Percentiles rank a stretch among this genome's conserved stretches.
phyloP scores from a whole-genome alignment of 2,113 vertebrate genomes.

The Cryptomyrus ogoouensis region DNA sequence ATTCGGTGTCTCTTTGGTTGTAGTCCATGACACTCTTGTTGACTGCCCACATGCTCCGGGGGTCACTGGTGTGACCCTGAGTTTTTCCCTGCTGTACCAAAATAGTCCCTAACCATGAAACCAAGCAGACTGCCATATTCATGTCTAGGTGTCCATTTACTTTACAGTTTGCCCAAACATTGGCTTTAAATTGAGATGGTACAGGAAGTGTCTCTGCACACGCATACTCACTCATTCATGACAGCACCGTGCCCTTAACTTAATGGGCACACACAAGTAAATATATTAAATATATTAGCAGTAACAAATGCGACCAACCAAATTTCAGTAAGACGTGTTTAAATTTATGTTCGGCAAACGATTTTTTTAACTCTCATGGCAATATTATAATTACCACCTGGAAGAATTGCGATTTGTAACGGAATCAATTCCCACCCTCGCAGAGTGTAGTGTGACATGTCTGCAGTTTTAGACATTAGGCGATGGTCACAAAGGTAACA shows the following conservation, averaged over 20 bases:
- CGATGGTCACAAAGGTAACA: background rate
- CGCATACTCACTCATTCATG: background rate
- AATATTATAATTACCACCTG: background rate
- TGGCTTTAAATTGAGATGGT: background rate
- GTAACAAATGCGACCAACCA: background rate
- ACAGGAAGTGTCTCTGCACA: background rate
- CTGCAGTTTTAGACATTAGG: background rate
- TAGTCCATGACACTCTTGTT: background rate
- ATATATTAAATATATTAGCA: background rate
- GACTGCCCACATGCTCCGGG: background rate
- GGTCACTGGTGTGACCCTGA: background rate
- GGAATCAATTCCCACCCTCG: background rate
- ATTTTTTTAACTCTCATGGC: background rate
- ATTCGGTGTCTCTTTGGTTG: background rate
- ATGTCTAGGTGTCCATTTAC: background rate
- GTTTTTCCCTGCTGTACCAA: background rate
- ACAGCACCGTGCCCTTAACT: background rate
- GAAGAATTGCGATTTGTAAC: too few relatives aligned
- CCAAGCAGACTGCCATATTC: background rate
- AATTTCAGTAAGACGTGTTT: background rate
- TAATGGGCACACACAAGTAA: background rate
- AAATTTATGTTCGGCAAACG: background rate
- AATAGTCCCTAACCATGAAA: background rate
- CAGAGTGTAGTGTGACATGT: background rate
- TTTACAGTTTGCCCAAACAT: background rate